These are phyloP conservation scores for Notolepis coatsorum DNA, from an alignment of 2,797 vertebrate genomes.

Conservation along the genomic window DNA sequence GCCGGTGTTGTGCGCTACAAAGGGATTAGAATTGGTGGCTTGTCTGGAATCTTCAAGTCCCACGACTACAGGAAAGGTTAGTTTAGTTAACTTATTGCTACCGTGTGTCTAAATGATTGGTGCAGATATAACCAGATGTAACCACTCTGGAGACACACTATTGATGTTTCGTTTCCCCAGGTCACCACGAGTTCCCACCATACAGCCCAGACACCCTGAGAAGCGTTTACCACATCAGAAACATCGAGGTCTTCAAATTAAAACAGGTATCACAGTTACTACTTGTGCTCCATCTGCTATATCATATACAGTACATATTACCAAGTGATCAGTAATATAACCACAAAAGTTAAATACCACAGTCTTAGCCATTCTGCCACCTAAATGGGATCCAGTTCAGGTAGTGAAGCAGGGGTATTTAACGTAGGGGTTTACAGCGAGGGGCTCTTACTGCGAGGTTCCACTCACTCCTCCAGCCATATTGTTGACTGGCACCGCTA, in stretches of 20 bases:
- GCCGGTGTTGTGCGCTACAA: slow-evolving; percentile 93
- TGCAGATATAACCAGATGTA: neutral
- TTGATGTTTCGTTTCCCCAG: slow-evolving; percentile 66
- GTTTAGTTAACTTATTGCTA: slow-evolving; percentile 1
- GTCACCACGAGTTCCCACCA: slow-evolving; percentile 95
- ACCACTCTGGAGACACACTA: neutral
- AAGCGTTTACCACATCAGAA: slow-evolving; percentile 96
- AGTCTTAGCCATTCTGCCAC: too few relatives aligned
- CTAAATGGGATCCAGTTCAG: too few relatives aligned
- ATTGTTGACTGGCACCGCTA: too few relatives aligned
- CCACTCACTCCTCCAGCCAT: too few relatives aligned
- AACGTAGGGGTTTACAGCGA: too few relatives aligned
- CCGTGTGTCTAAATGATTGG: neutral
- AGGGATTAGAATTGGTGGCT: slow-evolving; percentile 94
- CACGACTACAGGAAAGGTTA: slow-evolving; percentile 94
- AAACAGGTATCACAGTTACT: slow-evolving; percentile 87
- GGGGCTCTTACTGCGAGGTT: too few relatives aligned
- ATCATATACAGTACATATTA: too few relatives aligned
- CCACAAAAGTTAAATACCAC: too few relatives aligned
- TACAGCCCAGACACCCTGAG: slow-evolving; percentile 92
- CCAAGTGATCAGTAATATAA: too few relatives aligned
- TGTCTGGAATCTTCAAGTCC: slow-evolving; percentile 97
- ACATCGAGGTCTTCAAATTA: slow-evolving; percentile 95
- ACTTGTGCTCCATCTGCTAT: too few relatives aligned
- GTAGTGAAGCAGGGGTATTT: too few relatives aligned